Conservation (phyloP, 2,113 vertebrate species). For the Chaetops frenatus region DNA sequence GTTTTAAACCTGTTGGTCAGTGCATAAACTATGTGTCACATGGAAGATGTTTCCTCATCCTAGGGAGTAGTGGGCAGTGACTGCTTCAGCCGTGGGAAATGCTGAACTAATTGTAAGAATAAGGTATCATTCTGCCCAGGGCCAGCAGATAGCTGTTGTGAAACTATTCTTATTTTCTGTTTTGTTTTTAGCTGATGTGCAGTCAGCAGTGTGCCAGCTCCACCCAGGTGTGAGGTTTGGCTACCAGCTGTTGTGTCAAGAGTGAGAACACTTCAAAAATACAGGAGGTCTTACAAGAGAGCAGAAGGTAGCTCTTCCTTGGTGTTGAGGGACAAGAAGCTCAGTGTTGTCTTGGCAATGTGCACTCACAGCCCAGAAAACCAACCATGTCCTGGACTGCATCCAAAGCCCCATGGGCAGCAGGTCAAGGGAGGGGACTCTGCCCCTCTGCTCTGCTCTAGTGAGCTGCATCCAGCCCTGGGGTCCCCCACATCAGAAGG, state of each 20-base stretch:
- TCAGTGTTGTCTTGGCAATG: background rate
- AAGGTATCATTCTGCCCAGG: background rate
- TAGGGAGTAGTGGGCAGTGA: background rate
- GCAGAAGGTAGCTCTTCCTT: background rate
- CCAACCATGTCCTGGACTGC: background rate
- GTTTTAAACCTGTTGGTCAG: background rate
- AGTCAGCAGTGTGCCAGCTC: background rate
- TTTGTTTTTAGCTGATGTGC: background rate
- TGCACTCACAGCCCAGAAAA: accelerated
- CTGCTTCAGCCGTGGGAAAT: background rate
- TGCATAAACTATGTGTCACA: accelerated
- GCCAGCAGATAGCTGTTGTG: background rate
- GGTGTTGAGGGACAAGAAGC: background rate
- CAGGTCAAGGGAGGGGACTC: background rate
- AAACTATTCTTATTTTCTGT: background rate
- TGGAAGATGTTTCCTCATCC: background rate
- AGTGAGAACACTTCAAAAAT: background rate
- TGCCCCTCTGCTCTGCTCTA: background rate
- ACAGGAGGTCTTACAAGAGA: background rate
- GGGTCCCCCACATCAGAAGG: accelerated
- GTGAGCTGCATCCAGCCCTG: background rate
- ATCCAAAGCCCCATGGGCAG: background rate
- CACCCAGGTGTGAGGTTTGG: background rate
- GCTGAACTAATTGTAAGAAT: background rate
- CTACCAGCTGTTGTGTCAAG: background rate